phyloP scores from a whole-genome alignment of 2,113 vertebrate species.

The Atractosteus spatula region DNA sequence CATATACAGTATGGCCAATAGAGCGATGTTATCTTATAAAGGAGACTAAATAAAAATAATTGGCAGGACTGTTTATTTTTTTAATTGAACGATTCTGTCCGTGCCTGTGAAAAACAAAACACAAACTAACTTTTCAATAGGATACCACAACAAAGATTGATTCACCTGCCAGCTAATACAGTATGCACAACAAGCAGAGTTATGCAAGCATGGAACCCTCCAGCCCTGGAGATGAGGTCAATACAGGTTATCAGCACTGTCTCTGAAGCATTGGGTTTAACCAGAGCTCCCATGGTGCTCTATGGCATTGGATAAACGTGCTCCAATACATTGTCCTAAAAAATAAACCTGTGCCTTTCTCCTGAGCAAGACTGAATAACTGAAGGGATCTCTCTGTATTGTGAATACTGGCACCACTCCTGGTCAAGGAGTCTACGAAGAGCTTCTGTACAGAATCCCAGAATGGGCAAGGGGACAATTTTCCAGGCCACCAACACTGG shows the following conservation, averaged over 20 bases:
- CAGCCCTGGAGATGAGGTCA: neutral
- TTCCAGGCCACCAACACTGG: neutral
- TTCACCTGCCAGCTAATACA: too few relatives aligned
- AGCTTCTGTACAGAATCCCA: neutral
- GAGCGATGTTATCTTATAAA: too few relatives aligned
- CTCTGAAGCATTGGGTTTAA: neutral
- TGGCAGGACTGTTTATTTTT: too few relatives aligned
- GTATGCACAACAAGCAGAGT: too few relatives aligned
- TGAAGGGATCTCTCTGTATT: neutral
- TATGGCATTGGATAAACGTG: neutral
- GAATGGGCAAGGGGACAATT: neutral
- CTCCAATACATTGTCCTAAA: neutral
- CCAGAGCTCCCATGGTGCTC: neutral
- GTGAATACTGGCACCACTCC: neutral
- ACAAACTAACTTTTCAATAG: too few relatives aligned
- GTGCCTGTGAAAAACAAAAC: too few relatives aligned
- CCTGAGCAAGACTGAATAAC: neutral
- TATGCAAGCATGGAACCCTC: too few relatives aligned
- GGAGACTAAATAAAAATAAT: too few relatives aligned
- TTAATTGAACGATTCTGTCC: too few relatives aligned
- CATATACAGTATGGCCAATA: too few relatives aligned
- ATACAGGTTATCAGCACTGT: neutral
- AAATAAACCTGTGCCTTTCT: constrained; percentile 2
- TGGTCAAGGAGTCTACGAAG: neutral
- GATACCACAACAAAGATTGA: too few relatives aligned